Base-by-base conservation (phyloP, 2,113 vertebrate genomes). In the Chaetodon trifascialis region DNA sequence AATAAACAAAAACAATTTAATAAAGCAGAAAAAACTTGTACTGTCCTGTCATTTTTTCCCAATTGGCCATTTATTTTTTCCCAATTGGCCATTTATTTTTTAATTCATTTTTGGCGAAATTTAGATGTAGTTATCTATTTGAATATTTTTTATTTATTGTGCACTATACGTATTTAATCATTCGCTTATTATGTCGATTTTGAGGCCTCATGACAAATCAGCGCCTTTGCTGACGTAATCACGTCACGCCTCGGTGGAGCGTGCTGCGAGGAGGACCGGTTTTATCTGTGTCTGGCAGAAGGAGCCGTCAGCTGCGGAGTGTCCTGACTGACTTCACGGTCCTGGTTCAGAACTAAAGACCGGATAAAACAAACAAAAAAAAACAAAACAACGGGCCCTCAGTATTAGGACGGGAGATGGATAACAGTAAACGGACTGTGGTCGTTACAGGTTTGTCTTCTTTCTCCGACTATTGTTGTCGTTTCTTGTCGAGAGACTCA, bases 401-500 rank as follows among this genome's bases (percentile, higher is more conserved):
- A 30, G 46, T 14, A 42, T 56, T 62, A 47, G 58, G 52, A 71
- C 73, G 56, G 82, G 91, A 88, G 56, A 95, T 94, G 94, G 93
- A 94, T 25, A 94, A 94, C 86, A 89, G 86, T 19, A 93, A 93
- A 80, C 88, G 89, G 64, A 92, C 88, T 15, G 94, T 95, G 87
- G 88, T 95, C 49, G 94, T 95, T 11, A 95, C 94, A 94, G 94
- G 94, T 94, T 49, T 16, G 94, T 81, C 5, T 14, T 19, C 4
- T 15, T 66, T 42, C 52, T 11, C 2, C 4, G 6, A 36, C 17
- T 1, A 4, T 68, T 75, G 36, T 65, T 66, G 44, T 77, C 3
- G 65, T 63, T 30, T 73, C 23, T 30, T 40, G 44, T 16, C 4
- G 47, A 19, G 15, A 0, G 21, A 15, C 11, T 46, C 15, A 58